Evolutionary conservation across 2,888 invertebrate species (phyloP).

Genomic region (Dione vanillae): DNA sequence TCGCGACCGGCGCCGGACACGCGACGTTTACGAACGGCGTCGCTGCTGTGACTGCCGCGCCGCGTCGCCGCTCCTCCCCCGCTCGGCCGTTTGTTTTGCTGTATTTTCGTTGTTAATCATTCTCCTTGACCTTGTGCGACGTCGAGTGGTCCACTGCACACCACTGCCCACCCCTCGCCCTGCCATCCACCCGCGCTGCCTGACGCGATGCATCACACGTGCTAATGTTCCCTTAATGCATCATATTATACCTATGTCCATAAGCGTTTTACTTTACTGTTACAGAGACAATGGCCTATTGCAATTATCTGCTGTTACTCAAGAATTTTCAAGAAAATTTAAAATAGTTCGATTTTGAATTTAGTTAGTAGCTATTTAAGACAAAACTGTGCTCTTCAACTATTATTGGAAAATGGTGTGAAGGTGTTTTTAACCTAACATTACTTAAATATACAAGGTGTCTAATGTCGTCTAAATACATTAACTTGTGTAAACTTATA

Average conservation of each 20-base stretch:
- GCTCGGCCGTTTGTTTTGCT: constrained; percentile 77
- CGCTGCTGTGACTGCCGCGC: constrained; percentile 78
- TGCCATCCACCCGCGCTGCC: constrained; percentile 69
- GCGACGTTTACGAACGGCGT: constrained; percentile 78
- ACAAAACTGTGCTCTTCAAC: too few relatives aligned
- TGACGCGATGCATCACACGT: constrained; percentile 77
- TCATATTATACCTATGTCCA: constrained; percentile 43
- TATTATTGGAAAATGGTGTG: too few relatives aligned
- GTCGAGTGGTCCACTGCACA: constrained; percentile 84
- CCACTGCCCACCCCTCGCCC: constrained; percentile 80
- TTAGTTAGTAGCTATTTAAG: too few relatives aligned
- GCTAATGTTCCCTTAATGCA: constrained; percentile 57
- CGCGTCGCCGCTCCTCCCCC: constrained; percentile 74
- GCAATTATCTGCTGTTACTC: too few relatives aligned
- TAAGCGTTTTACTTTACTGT: not conserved
- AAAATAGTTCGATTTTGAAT: too few relatives aligned
- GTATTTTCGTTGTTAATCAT: constrained; percentile 85
- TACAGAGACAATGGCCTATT: too few relatives aligned
- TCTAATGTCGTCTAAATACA: too few relatives aligned
- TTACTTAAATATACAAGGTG: too few relatives aligned
- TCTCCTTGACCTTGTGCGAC: constrained; percentile 85
- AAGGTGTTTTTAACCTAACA: too few relatives aligned
- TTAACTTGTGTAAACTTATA: too few relatives aligned
- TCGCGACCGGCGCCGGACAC: constrained; percentile 74
- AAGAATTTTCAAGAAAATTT: too few relatives aligned